phyloP scores from a whole-genome alignment of 2,888 invertebrate genomes.

The Lepidocyrtinus sp. region DNA sequence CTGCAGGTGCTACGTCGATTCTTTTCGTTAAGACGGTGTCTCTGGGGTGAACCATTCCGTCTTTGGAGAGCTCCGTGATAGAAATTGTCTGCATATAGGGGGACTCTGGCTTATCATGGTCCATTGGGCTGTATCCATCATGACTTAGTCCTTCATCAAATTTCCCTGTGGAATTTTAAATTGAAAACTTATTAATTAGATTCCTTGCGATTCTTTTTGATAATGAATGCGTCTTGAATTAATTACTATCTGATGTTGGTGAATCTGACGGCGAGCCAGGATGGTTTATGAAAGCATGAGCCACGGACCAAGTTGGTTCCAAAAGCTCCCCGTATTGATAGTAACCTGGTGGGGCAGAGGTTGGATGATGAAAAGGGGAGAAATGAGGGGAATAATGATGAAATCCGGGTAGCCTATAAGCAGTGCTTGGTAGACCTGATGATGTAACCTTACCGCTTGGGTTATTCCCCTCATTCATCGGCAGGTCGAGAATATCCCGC shows the following conservation, averaged over 20 bases:
- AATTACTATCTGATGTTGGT: constrained; percentile 36
- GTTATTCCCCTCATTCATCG: constrained; percentile 40
- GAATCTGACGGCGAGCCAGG: constrained; percentile 46
- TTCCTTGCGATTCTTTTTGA: neutral
- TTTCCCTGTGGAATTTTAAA: constrained; percentile 22
- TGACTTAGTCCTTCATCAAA: constrained; percentile 48
- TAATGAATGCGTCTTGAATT: neutral
- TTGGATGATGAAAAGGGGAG: constrained; percentile 44
- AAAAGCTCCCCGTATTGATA: constrained; percentile 54
- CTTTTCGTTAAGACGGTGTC: constrained; percentile 45
- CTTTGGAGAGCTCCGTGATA: constrained; percentile 51
- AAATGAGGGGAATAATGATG: constrained; percentile 52
- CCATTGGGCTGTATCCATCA: constrained; percentile 51
- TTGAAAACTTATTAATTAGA: neutral
- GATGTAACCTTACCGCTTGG: constrained; percentile 38
- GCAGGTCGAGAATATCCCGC: constrained; percentile 67
- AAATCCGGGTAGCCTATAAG: constrained; percentile 52
- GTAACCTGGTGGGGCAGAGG: constrained; percentile 43
- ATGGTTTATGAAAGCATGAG: constrained; percentile 55
- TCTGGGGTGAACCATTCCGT: constrained; percentile 38
- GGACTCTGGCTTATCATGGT: constrained; percentile 39
- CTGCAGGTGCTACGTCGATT: constrained; percentile 66
- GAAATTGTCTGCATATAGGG: constrained; percentile 52
- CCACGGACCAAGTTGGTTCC: constrained; percentile 57
- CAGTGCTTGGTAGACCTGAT: constrained; percentile 27